phyloP scores from a whole-genome alignment of 2,113 vertebrate genomes.

The Aspidoscelis tigris region DNA sequence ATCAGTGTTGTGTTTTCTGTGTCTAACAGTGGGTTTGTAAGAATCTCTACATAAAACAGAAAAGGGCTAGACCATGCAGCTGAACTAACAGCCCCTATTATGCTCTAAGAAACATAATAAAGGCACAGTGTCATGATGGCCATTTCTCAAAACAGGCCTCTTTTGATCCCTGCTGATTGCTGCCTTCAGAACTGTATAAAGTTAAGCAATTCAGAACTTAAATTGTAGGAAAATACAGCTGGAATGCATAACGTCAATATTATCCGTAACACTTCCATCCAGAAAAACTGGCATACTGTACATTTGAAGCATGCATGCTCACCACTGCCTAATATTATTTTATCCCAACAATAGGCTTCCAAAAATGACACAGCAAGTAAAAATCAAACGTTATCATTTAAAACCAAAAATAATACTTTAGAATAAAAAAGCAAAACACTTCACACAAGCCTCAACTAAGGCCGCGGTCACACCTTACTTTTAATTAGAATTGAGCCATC shows the following conservation, averaged over 20 bases:
- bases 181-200: conserved; percentile 36
- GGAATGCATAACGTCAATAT: conserved; percentile 5
- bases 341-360: background rate
- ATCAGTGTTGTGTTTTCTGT: background rate
- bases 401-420: background rate
- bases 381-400: conserved; percentile 19
- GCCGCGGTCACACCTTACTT: too few species aligned
- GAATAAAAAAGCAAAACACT: background rate
- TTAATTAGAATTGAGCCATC: too few species aligned
- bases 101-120: background rate
- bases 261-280: background rate
- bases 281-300: background rate
- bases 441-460: background rate
- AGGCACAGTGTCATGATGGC: background rate
- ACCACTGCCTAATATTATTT: background rate
- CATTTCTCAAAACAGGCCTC: conserved; percentile 28
- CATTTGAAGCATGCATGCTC: background rate
- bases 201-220: conserved; percentile 13
- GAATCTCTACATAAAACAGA: conserved; percentile 24
- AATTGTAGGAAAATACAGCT: conserved; percentile 35
- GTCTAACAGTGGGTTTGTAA: conserved; percentile 47
- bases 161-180: conserved; percentile 41
- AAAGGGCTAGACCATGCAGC: conserved; percentile 51
- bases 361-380: background rate
- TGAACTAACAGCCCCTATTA: conserved; percentile 55